These are phyloP conservation scores for Haliclona indistincta DNA, from an alignment of 37 sponge, comb jelly and placozoan species.

Conservation along the genomic window DNA sequence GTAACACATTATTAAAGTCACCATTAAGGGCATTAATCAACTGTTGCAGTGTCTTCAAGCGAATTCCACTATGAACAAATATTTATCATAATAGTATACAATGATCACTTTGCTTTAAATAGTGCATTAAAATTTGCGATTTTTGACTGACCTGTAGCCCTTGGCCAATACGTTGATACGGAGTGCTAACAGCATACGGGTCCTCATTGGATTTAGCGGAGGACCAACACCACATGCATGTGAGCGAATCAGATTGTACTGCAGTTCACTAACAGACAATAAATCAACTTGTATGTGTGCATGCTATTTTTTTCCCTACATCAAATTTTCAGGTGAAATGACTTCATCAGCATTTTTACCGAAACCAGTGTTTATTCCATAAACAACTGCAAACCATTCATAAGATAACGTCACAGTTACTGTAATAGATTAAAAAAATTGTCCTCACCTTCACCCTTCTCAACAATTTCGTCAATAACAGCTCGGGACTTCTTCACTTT, in stretches of 20 bases:
- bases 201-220: slow-evolving; percentile 54
- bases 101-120: too few relatives aligned
- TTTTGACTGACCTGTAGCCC: slow-evolving; percentile 68
- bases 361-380: slow-evolving; percentile 79
- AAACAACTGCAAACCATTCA: slow-evolving; percentile 68
- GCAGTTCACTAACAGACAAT: slow-evolving; percentile 55
- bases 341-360: slow-evolving; percentile 57
- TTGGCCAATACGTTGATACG: slow-evolving; percentile 87
- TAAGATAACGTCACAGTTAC: too few relatives aligned
- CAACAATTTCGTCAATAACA: slow-evolving; percentile 41
- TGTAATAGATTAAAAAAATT: background rate
- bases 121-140: background rate
- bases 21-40: slow-evolving; percentile 58
- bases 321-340: slow-evolving; percentile 37
- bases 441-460: slow-evolving; percentile 26
- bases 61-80: slow-evolving; percentile 39
- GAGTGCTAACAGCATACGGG: slow-evolving; percentile 71
- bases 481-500: slow-evolving; percentile 24
- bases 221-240: slow-evolving; percentile 74
- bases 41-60: slow-evolving; percentile 43
- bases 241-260: slow-evolving; percentile 78
- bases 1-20: slow-evolving; percentile 1
- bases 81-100: slow-evolving; percentile 1
- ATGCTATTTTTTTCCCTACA: slow-evolving; percentile 4
- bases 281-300: slow-evolving; percentile 1